A percentile compares a stretch with the other conserved stretches of the same genome.
Conservation (phyloP, 35 echinoderm and acorn worm genomes). For the Chiridota heheva region DNA sequence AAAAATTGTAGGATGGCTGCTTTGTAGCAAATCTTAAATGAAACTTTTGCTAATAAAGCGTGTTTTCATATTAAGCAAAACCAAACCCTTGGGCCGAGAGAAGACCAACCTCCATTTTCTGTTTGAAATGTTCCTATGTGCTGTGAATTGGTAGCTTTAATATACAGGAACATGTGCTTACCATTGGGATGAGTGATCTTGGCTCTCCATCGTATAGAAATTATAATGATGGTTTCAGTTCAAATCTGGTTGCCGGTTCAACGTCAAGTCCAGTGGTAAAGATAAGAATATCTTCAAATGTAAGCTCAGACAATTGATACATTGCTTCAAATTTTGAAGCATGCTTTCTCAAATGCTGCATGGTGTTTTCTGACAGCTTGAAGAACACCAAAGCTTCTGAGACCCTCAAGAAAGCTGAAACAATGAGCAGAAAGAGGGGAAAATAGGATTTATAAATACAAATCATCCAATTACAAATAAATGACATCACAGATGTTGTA, state of each 20-base stretch:
- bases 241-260: background rate
- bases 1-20: no score
- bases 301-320: background rate
- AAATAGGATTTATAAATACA: no score
- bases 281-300: background rate
- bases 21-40: no score
- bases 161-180: background rate
- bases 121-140: background rate
- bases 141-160: background rate
- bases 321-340: no score
- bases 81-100: background rate
- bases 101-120: background rate
- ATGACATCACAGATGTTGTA: no score
- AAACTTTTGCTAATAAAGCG: no score
- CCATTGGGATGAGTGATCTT: background rate
- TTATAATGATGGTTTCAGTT: background rate
- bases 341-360: no score
- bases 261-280: background rate
- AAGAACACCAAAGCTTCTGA: no score
- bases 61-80: background rate
- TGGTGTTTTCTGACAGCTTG: no score
- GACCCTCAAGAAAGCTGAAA: no score
- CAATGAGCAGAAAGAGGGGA: no score
- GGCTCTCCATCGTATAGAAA: background rate
- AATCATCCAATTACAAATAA: no score